Conservation (phyloP, 2,888 invertebrate species). For the Boloria euphrosyne region DNA sequence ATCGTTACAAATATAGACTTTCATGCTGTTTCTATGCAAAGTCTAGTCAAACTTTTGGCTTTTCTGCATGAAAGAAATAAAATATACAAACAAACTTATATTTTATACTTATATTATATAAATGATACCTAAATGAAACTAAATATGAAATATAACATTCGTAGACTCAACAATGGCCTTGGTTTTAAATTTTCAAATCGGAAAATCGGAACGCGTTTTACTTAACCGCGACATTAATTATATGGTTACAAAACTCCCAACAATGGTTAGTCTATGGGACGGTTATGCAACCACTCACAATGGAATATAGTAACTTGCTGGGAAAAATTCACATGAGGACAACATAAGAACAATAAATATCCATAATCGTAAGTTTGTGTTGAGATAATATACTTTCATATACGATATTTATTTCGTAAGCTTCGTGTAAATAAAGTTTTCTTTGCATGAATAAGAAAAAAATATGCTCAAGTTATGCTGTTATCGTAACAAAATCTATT, state of each 20-base stretch:
- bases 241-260: slow-evolving; percentile 46
- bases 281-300: slow-evolving; percentile 42
- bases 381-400: slow-evolving; percentile 7
- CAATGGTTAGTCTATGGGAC: slow-evolving; percentile 49
- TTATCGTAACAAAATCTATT: too few species aligned
- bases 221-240: slow-evolving; percentile 41
- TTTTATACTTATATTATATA: too few species aligned
- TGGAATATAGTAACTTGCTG: slow-evolving; percentile 39
- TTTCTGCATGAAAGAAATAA: too few species aligned
- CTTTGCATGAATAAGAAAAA: too few species aligned
- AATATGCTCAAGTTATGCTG: too few species aligned
- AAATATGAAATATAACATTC: neutral
- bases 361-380: slow-evolving; percentile 2
- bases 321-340: slow-evolving; percentile 43
- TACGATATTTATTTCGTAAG: neutral
- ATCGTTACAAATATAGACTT: too few species aligned
- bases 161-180: slow-evolving; percentile 25
- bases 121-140: too few species aligned
- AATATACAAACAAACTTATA: too few species aligned
- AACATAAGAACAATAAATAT: slow-evolving; percentile 30
- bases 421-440: too few species aligned
- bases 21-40: too few species aligned
- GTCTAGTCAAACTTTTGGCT: too few species aligned
- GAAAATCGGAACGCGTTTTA: slow-evolving; percentile 38
- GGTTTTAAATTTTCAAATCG: slow-evolving; percentile 31